Evolutionary conservation across 2,888 invertebrate genomes (phyloP).

Genomic region (Cerceris ruficornis): DNA sequence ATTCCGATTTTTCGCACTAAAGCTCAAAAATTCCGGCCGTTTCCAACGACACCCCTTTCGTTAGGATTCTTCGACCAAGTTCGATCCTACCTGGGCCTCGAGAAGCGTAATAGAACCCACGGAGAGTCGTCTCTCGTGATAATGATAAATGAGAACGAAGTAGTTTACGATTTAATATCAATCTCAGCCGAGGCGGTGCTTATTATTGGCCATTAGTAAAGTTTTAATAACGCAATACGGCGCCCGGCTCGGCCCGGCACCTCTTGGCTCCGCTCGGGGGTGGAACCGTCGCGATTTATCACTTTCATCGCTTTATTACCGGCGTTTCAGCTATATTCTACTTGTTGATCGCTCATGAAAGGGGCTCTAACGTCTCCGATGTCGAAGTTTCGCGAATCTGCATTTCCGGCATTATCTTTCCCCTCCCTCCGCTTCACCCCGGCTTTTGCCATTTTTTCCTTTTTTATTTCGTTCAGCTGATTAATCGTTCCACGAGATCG

Average conservation of each 20-base stretch:
- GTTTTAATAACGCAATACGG: constrained; percentile 76
- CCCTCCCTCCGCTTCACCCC: constrained; percentile 14
- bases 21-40: no score
- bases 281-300: constrained; percentile 72
- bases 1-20: no score
- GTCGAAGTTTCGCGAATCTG: constrained; percentile 51
- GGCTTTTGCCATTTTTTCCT: no score
- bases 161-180: constrained; percentile 76
- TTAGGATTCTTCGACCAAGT: constrained; percentile 33
- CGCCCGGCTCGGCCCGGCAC: constrained; percentile 26
- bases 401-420: constrained; percentile 57
- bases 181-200: constrained; percentile 71
- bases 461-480: constrained; percentile 26
- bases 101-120: constrained; percentile 34
- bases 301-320: constrained; percentile 74
- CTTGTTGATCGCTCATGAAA: constrained; percentile 74
- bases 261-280: constrained; percentile 30
- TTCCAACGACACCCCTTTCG: constrained; percentile 16
- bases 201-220: constrained; percentile 77
- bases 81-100: constrained; percentile 22
- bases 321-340: constrained; percentile 69
- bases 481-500: constrained; percentile 42
- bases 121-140: constrained; percentile 62
- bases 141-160: constrained; percentile 73
- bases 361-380: constrained; percentile 40